phyloP scores from a whole-genome alignment of 2,113 vertebrate species.

The Elgaria multicarinata region DNA sequence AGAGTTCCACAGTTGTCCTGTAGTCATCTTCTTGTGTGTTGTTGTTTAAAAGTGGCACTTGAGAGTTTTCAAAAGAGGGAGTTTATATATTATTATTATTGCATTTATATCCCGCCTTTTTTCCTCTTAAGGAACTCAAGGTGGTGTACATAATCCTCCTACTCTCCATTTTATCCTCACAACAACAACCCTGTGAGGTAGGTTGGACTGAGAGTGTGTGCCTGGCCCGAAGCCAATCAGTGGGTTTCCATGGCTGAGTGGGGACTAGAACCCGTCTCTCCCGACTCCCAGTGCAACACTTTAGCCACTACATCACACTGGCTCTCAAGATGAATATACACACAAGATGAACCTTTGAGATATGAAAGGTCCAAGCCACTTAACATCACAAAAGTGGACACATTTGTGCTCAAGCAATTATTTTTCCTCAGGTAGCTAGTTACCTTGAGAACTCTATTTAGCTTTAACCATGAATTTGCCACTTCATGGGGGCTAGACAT shows the following conservation, averaged over 20 bases:
- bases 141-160: no score
- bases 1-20: not conserved
- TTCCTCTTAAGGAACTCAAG: no score
- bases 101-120: no score
- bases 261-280: no score
- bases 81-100: no score
- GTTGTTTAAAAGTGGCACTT: not conserved
- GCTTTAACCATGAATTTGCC: not conserved
- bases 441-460: constrained; percentile 39
- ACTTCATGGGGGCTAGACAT: constrained; percentile 26
- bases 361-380: not conserved
- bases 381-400: not conserved
- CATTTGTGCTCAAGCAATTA: not conserved
- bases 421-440: constrained; percentile 36
- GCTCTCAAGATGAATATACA: not conserved
- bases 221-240: no score
- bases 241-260: no score
- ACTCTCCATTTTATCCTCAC: no score
- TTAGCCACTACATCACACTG: no score
- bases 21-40: not conserved
- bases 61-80: not conserved
- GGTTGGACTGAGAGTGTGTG: no score
- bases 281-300: no score
- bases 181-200: no score
- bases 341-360: not conserved